phyloP scores from a whole-genome alignment of 2,888 invertebrate species.

The Euspilapteryx auroguttella region DNA sequence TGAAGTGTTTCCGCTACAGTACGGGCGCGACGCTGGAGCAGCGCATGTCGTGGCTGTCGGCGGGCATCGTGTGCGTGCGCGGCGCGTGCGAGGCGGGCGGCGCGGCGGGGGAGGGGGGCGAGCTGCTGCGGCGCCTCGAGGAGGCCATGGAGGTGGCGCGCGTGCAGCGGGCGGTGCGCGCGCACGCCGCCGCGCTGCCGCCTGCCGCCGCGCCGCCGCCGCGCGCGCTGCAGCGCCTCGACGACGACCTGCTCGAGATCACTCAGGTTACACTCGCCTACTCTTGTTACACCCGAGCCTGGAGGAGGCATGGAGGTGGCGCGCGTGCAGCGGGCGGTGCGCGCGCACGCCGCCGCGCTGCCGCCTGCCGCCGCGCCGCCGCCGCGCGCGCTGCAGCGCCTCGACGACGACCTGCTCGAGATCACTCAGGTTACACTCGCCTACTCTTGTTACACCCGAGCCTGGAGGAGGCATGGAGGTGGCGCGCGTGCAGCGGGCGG shows the following conservation, averaged over 20 bases:
- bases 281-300: no score
- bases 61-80: constrained; percentile 94
- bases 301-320: constrained; percentile 93
- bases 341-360: constrained; percentile 29
- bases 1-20: no score
- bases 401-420: constrained; percentile 83
- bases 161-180: constrained; percentile 73
- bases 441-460: no score
- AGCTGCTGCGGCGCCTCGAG: constrained; percentile 85
- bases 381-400: constrained; percentile 65
- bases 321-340: constrained; percentile 76
- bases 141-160: constrained; percentile 92
- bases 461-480: constrained; percentile 94
- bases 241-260: constrained; percentile 82
- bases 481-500: constrained; percentile 78
- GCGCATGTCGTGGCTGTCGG: constrained; percentile 87
- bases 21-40: constrained; percentile 74
- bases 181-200: constrained; percentile 29
- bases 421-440: constrained; percentile 87
- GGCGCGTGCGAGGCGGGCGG: constrained; percentile 72
- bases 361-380: constrained; percentile 64
- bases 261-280: constrained; percentile 64
- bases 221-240: constrained; percentile 71
- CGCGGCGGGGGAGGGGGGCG: constrained; percentile 64
- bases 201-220: constrained; percentile 64